These are phyloP conservation scores for Dermatemys mawii DNA, from an alignment of 2,113 vertebrate genomes.

Conservation along the genomic window DNA sequence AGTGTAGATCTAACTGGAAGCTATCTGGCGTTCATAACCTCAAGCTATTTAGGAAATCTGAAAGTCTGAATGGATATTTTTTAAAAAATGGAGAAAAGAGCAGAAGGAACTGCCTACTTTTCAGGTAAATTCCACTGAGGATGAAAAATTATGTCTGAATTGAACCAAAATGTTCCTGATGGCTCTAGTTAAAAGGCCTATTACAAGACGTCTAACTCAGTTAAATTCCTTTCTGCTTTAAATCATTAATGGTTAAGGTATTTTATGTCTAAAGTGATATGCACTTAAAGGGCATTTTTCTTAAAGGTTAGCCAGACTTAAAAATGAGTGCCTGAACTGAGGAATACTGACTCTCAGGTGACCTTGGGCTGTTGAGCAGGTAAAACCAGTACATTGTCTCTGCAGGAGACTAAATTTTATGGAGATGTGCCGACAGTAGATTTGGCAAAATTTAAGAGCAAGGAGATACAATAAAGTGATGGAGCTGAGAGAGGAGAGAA, in stretches of 20 bases:
- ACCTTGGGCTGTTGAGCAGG: neutral
- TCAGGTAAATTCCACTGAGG: constrained; percentile 65
- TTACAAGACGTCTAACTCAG: constrained; percentile 79
- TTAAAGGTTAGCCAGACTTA: constrained; percentile 69
- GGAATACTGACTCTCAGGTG: neutral
- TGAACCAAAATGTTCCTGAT: constrained; percentile 74
- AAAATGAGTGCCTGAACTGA: constrained; percentile 1
- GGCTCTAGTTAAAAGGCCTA: constrained; percentile 71
- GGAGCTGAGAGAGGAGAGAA: neutral
- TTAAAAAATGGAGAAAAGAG: neutral
- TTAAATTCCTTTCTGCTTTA: constrained; percentile 78
- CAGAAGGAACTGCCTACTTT: constrained; percentile 46
- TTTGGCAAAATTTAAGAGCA: neutral
- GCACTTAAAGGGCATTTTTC: constrained; percentile 57
- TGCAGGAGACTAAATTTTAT: neutral
- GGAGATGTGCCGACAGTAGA: neutral
- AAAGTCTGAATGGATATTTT: constrained; percentile 42
- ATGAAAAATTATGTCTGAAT: constrained; percentile 71
- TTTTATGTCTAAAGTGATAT: constrained; percentile 61
- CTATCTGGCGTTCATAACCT: constrained; percentile 54
- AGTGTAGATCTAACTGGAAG: constrained; percentile 58
- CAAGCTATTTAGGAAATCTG: constrained; percentile 51
- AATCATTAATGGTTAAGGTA: constrained; percentile 68
- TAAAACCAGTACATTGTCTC: neutral
- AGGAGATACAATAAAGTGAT: neutral